phyloP scores from a whole-genome alignment of 2,888 invertebrate species.

The Cerastis leucographa region DNA sequence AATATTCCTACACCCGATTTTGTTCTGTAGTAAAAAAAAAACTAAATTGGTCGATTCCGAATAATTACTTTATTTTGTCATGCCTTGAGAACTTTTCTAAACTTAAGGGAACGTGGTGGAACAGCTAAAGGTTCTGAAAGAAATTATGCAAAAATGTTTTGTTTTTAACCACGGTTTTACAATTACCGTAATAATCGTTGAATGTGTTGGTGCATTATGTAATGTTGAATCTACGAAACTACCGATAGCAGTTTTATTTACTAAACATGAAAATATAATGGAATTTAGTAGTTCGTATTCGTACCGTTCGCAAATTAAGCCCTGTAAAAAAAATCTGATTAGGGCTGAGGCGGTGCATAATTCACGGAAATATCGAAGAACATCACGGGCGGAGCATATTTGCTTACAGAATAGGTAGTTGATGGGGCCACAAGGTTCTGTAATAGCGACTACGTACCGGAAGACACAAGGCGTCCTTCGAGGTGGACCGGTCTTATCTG shows the following conservation, averaged over 20 bases:
- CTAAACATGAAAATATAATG: constrained; percentile 52
- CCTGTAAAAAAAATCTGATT: no score
- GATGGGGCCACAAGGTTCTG: not conserved
- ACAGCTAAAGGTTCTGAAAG: not conserved
- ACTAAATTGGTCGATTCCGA: no score
- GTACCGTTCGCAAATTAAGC: not conserved
- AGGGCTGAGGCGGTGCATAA: no score
- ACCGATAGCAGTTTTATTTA: constrained; percentile 18
- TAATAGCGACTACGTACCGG: not conserved
- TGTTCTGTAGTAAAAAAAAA: no score
- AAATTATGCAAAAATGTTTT: not conserved
- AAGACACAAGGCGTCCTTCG: not conserved
- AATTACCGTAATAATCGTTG: not conserved
- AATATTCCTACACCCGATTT: no score
- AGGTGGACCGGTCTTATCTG: not conserved
- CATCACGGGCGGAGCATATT: not conserved
- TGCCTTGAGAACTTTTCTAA: not conserved
- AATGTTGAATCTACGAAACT: constrained; percentile 30
- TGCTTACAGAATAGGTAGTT: not conserved
- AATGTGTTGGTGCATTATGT: constrained; percentile 24
- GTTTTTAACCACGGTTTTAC: constrained; percentile 13
- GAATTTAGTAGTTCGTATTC: constrained; percentile 11
- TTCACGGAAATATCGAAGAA: no score
- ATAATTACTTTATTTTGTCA: not conserved
- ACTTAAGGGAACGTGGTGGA: not conserved